Conservation (phyloP, 2,113 vertebrate genomes). For the Emydura subglobosa region DNA sequence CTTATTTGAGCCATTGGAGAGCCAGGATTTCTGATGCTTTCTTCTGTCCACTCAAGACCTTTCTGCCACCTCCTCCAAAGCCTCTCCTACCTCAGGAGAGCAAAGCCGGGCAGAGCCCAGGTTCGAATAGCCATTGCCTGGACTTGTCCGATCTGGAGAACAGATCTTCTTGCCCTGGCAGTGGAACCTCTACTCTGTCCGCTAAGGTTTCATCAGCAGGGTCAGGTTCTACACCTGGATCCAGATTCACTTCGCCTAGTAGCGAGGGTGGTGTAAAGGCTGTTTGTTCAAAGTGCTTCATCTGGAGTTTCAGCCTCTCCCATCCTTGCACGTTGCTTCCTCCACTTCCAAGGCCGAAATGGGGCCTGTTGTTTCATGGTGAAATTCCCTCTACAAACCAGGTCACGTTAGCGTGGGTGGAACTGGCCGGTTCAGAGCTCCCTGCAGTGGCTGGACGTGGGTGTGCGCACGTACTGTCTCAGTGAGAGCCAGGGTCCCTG, state of each 20-base stretch:
- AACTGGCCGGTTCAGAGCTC: background rate
- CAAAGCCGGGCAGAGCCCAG: background rate
- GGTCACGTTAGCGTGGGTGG: no score
- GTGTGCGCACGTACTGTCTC: accelerated
- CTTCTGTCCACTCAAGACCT: background rate
- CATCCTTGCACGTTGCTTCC: background rate
- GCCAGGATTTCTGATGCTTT: background rate
- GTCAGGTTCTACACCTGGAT: no score
- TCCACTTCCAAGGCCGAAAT: background rate
- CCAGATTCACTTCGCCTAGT: background rate
- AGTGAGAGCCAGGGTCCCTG: background rate
- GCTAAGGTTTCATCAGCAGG: background rate
- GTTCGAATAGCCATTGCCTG: background rate
- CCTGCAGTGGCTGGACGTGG: background rate
- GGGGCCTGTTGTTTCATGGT: background rate
- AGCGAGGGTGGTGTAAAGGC: background rate
- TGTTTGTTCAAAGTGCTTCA: background rate
- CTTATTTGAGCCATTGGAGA: background rate
- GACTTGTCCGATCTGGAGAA: background rate
- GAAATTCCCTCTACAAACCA: background rate
- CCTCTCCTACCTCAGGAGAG: background rate
- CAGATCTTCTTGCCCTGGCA: background rate
- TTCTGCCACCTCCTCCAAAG: background rate
- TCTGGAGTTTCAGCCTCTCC: background rate
- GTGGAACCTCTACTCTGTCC: background rate